Base-by-base conservation (phyloP, 1,140 invertebrate species). In the Heliothis subflexa region DNA sequence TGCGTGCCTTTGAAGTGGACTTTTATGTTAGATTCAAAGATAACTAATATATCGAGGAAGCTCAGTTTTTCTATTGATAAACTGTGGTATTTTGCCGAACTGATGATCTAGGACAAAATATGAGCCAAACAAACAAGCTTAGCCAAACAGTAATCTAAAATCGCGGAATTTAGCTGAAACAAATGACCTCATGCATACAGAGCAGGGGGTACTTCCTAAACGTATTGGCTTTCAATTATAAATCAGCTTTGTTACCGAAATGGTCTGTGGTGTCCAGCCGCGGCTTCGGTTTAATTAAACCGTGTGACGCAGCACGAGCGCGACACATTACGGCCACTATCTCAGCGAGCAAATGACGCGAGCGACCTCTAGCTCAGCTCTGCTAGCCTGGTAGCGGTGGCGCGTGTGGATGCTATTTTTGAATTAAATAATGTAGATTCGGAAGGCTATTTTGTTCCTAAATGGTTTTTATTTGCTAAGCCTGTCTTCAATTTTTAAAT, bases 301-400 rank as follows among this genome's bases (percentile, higher is more conserved):
- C 72, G 45, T 75, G 73, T 75, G 73, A 75, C 73, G 73, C 49
- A 49, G 66, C 66, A 50, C 64, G 57, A 21, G 61, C 50, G 68
- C 68, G 68, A 79, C 81, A 79, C 73, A 76, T 79, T 78, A 82
- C 54, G 33, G 66, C 64, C 77, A 79, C 82, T 80, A 82, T 80
- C 81, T 80, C 81, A 79, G 76, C 70, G 45, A 72, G 47, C n/a
- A 83, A 82, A 82, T 82, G 81, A 80, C 75, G 78, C 70, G 81
- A 64, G 45, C 68, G 78, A 64, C 52, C 16, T 55, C 62, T n/a
- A 21, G 62, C 40, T 18, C 40, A 47, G 62, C 62, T 21, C n/a
- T 47, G 62, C 16, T 16, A 40, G 16, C 18, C 62, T 40, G 2
- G 40, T 47, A 66, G n/a, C 16, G n/a, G 12, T 47, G 21, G n/a